Percentiles rank a stretch among this genome's conserved stretches.
These are phyloP conservation scores for Cheilosia grossa DNA, from an alignment of 2,888 invertebrate species.

Conservation along the genomic window DNA sequence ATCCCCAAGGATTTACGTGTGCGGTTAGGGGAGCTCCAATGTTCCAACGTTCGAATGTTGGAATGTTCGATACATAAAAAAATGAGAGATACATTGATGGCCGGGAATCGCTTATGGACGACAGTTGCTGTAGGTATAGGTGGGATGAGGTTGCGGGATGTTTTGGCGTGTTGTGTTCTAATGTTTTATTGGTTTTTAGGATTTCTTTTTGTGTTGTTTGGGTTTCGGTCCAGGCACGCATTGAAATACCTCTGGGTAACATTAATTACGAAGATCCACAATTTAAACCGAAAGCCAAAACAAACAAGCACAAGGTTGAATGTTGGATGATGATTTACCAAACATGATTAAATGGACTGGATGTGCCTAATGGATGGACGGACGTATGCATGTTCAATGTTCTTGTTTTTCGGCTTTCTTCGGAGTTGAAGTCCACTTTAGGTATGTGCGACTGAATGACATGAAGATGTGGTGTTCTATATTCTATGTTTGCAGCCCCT, in stretches of 20 bases:
- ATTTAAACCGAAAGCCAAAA: slow-evolving; percentile 47
- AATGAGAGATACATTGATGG: slow-evolving; percentile 16
- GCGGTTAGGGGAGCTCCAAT: neutral
- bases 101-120: slow-evolving; percentile 23
- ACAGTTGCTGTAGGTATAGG: neutral
- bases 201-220: slow-evolving; percentile 6
- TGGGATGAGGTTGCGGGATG: neutral
- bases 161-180: slow-evolving; percentile 10
- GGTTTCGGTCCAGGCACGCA: neutral
- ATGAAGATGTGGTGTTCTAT: neutral
- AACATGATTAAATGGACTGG: slow-evolving; percentile 61
- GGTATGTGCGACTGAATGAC: slow-evolving; percentile 1
- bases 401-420: neutral
- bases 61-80: slow-evolving; percentile 6
- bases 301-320: slow-evolving; percentile 43
- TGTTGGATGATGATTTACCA: slow-evolving; percentile 34
- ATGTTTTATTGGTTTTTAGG: slow-evolving; percentile 24
- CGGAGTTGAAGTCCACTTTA: neutral
- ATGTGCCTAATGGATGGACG: slow-evolving; percentile 45
- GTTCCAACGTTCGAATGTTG: neutral
- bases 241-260: slow-evolving; percentile 40
- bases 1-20: slow-evolving; percentile 50
- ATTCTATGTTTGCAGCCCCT: neutral
- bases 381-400: neutral
- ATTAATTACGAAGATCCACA: slow-evolving; percentile 64